phyloP scores from a whole-genome alignment of 1,140 invertebrate species.

The Trinorchestia longiramus region DNA sequence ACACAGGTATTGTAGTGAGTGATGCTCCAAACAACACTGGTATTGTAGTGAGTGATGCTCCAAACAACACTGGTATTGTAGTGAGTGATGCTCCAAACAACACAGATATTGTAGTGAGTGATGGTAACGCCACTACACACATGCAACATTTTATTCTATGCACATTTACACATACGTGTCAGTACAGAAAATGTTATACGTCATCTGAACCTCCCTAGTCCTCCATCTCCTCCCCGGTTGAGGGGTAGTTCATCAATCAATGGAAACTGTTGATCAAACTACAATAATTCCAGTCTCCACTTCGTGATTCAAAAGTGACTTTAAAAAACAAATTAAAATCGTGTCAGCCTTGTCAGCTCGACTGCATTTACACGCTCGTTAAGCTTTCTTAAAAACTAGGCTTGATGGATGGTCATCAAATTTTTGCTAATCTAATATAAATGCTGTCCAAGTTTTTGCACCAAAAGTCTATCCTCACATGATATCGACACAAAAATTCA shows the following conservation, averaged over 20 bases:
- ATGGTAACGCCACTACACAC: no score
- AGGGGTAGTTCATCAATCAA: no score
- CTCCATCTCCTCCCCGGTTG: background rate
- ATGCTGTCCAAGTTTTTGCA: background rate
- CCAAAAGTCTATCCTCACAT: background rate
- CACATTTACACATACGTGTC: no score
- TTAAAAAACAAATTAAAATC: background rate
- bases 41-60: no score
- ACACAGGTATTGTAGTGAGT: no score
- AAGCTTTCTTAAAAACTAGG: background rate
- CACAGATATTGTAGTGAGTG: no score
- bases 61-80: no score
- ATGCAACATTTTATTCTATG: no score
- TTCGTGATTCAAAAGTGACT: background rate
- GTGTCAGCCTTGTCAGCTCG: background rate
- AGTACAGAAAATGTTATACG: no score
- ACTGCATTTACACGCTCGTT: background rate
- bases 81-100: no score
- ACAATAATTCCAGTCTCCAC: background rate
- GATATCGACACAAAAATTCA: background rate
- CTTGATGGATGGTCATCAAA: background rate
- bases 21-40: no score
- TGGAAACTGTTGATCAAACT: no score
- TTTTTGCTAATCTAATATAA: background rate
- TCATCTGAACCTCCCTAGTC: background rate